phyloP scores from a whole-genome alignment of 2,888 invertebrate species.

The Rosalia funebris region DNA sequence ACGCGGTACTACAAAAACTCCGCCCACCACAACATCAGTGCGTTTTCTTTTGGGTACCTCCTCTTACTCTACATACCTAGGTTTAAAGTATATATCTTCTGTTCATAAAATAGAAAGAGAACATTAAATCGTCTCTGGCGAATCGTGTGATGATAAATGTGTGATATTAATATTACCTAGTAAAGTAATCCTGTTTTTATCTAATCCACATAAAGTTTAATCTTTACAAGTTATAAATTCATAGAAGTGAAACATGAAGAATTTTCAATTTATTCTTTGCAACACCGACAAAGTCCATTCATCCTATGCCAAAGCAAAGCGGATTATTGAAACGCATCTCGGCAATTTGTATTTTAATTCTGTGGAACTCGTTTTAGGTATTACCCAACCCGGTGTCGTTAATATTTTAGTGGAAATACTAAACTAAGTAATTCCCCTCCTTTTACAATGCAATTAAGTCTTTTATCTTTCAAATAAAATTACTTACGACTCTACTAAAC shows the following conservation, averaged over 20 bases:
- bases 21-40: too few relatives aligned
- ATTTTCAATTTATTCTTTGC: conserved; percentile 20
- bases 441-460: conserved; percentile 8
- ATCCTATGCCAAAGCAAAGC: conserved; percentile 5
- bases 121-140: too few relatives aligned
- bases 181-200: too few relatives aligned
- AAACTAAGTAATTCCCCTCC: conserved; percentile 11
- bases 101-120: too few relatives aligned
- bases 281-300: conserved; percentile 10
- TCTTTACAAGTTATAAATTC: neutral
- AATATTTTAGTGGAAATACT: conserved; percentile 14
- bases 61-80: too few relatives aligned
- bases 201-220: neutral
- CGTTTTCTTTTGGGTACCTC: too few relatives aligned
- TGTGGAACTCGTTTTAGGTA: conserved; percentile 15
- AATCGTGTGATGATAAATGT: too few relatives aligned
- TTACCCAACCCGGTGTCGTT: conserved; percentile 7
- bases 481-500: neutral
- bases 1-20: too few relatives aligned
- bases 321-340: conserved; percentile 15
- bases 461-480: conserved; percentile 7
- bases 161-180: too few relatives aligned
- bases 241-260: neutral
- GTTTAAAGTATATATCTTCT: too few relatives aligned
- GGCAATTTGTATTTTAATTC: conserved; percentile 25